A percentile compares a stretch with the other conserved stretches of the same genome.
These are phyloP conservation scores for Muntiacus reevesi DNA, from an alignment of 2,113 vertebrate genomes.

Conservation along the genomic window DNA sequence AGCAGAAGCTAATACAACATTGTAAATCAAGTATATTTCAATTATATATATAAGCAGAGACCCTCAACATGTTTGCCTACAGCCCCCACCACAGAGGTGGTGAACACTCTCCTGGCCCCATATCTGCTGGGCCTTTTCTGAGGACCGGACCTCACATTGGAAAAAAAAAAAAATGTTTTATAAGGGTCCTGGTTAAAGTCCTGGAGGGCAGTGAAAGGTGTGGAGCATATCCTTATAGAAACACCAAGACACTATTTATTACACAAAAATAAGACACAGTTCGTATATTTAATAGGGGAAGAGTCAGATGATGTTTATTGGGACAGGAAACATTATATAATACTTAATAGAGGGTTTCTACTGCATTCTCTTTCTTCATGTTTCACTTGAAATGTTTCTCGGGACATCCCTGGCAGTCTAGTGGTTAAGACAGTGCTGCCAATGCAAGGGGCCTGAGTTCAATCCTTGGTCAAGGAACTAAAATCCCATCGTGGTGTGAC, in stretches of 20 bases:
- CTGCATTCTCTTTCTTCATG: neutral
- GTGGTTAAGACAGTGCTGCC: neutral
- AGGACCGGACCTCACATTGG: neutral
- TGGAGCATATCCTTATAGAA: neutral
- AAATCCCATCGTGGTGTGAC: neutral
- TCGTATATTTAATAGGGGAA: neutral
- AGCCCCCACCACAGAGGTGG: neutral
- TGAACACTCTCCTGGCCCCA: neutral
- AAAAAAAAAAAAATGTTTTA: neutral
- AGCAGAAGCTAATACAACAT: neutral
- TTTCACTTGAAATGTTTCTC: neutral
- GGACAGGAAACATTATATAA: neutral
- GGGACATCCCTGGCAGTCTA: neutral
- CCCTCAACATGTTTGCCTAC: neutral
- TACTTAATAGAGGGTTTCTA: neutral
- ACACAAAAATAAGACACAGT: neutral
- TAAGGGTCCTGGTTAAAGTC: neutral
- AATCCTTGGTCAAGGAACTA: neutral
- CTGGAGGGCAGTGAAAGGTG: neutral
- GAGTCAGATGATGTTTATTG: neutral
- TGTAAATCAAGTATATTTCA: neutral
- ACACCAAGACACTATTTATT: neutral
- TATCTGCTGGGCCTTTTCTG: neutral
- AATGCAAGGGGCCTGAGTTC: neutral
- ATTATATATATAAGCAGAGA: neutral